Evolutionary conservation across 1,140 invertebrate genomes (phyloP), one percentile per base, ranked within the genome.

Genomic region (Metaphire vulgaris): DNA sequence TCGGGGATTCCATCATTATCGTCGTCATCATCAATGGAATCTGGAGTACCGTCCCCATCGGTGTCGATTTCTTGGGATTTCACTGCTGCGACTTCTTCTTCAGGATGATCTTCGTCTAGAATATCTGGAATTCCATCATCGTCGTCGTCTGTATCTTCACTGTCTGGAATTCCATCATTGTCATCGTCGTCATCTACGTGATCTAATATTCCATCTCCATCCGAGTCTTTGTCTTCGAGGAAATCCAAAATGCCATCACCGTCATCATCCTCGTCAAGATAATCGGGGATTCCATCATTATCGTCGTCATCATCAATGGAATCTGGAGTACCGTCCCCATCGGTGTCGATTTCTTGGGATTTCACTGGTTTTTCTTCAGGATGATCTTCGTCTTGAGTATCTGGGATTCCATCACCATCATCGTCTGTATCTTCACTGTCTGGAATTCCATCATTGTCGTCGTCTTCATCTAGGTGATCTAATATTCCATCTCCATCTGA

Each of bases 41-140:
- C 41, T 15, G 31, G 21, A 1, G 65, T 74, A 26, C 73, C 73
- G 65, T 74, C 73, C 28, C 73, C 66, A 69, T 74, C 73, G 21
- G 34, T 41, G 29, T 78, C 66, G 1, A 66, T 65, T 72, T 78
- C 77, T 0, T 21, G 29, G 29, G 29, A 78, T 26, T 78, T 33
- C 26, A 12, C 32, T 28, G 28, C 76, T 33, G 77, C 69, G 16
- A 78, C 66, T 31, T 76, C 77, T 71, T 78, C 77, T 31, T 78
- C 78, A 67, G 78, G 76, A 78, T 78, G 76, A 64, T 78, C 77
- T 1, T 77, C 65, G 56, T 77, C 77, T 0, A 78, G 2, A 66
- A 78, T 67, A 66, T 78, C 76, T 0, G 77, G 77, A 28, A 78
- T 78, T 16, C 75, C 76, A 33, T 78, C 77, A 1, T 32, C 26